phyloP scores from a whole-genome alignment of 1,140 invertebrate genomes.

The Drosophila lini region DNA sequence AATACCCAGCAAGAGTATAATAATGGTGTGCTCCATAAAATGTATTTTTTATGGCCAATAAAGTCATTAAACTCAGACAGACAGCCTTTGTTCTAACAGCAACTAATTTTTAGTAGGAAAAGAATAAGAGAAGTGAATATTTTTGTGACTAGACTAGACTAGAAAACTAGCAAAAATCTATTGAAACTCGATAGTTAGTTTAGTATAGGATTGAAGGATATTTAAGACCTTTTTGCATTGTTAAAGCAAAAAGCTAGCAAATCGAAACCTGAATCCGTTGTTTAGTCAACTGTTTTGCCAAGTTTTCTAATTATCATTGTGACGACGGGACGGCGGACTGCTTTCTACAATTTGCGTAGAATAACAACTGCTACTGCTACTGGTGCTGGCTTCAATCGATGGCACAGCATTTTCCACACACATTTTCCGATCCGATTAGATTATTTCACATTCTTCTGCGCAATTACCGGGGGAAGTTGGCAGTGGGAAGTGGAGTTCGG shows the following conservation, averaged over 20 bases:
- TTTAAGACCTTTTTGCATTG: background rate
- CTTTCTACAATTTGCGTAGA: slow-evolving; percentile 33
- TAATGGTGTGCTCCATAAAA: background rate
- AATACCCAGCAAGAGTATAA: background rate
- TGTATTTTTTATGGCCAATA: background rate
- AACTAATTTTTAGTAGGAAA: background rate
- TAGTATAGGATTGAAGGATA: background rate
- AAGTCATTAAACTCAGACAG: background rate
- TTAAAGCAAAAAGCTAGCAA: background rate
- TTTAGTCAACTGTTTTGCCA: slow-evolving; percentile 29
- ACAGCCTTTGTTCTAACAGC: background rate
- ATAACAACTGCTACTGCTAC: slow-evolving; percentile 1
- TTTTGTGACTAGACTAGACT: background rate
- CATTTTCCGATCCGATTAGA: slow-evolving; percentile 31
- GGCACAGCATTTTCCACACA: slow-evolving; percentile 25
- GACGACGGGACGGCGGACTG: background rate
- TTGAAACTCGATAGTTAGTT: background rate
- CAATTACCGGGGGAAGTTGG: slow-evolving; percentile 32
- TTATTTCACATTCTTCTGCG: slow-evolving; percentile 32
- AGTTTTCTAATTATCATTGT: slow-evolving; percentile 27
- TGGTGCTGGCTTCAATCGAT: slow-evolving; percentile 23
- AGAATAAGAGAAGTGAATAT: background rate
- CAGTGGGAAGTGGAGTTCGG: background rate
- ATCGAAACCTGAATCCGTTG: slow-evolving; percentile 8
- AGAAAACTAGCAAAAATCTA: background rate